Base-by-base conservation (phyloP, 1,140 invertebrate species). In the Procambarus clarkii region DNA sequence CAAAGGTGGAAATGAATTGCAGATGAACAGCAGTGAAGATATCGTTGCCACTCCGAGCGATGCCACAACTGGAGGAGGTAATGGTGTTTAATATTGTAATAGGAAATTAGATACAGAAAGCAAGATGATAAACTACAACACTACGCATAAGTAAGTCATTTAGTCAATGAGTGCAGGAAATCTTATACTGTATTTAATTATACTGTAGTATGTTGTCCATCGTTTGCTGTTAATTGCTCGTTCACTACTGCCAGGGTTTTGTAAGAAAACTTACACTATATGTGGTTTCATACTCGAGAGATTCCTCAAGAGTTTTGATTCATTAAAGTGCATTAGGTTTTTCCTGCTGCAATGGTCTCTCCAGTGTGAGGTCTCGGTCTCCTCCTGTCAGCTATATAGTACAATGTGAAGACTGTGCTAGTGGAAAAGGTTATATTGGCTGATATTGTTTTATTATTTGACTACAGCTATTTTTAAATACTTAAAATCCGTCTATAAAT, bases 1-100 rank as follows among this genome's bases (percentile, higher is more conserved):
- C 69, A 74, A 74, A 74, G 69, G 69, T 34, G 69, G n/a, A 74
- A 74, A 9, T 74, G 69, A 74, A 24, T 74, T 74, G 34, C 69
- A 34, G 69, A 74, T 74, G 69, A 74, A 74, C n/a, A 74, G n/a
- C n/a, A 74, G 5, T 74, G 69, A 74, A 21, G 69, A 74, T 34
- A 34, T n/a, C 34, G n/a, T 34, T 74, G 69, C 69, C 11, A 34
- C 69, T 21, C 69, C 69, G 34, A 34, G 2, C 34, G 69, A 74
- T 74, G n/a, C 69, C 7, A 74, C 69, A 74, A 74, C 69, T 74
- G 69, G 69, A 34, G 69, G 69, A 74, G 69, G 69, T 74, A 74
- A 74, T 74, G 69, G 24, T 74, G 69, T 74, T 74, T 74, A 74
- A 74, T n/a, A 24, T 74, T 74, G 34, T 74, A 34, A 8, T 34